phyloP scores from a whole-genome alignment of 2,113 vertebrate species.

The Onychostruthus taczanowskii region DNA sequence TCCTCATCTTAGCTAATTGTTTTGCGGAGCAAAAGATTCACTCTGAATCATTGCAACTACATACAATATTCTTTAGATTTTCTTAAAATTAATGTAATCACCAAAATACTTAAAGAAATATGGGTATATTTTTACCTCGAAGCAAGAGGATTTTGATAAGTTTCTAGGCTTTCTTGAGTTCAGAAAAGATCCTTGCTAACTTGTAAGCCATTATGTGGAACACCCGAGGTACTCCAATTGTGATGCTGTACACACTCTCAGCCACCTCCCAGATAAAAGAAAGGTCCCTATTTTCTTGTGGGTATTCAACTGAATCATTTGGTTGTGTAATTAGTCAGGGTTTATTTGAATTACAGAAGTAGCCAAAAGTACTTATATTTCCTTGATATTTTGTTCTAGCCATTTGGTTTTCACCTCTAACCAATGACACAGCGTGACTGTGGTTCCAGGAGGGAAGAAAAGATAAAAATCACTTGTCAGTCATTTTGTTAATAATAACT shows the following conservation, averaged over 20 bases:
- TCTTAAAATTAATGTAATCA: background rate
- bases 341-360: background rate
- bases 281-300: background rate
- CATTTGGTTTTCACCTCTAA: background rate
- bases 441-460: background rate
- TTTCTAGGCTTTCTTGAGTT: background rate
- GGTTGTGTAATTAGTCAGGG: background rate
- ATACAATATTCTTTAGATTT: background rate
- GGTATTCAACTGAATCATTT: background rate
- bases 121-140: background rate
- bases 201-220: background rate
- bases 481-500: background rate
- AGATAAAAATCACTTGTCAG: background rate
- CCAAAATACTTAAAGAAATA: background rate
- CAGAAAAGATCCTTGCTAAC: background rate
- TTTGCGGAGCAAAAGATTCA: background rate
- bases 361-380: background rate
- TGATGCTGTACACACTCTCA: background rate
- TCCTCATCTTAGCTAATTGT: background rate
- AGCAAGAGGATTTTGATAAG: background rate
- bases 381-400: background rate
- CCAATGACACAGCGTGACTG: background rate
- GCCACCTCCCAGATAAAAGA: background rate
- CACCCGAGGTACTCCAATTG: background rate
- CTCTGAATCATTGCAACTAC: background rate